Percentiles rank a stretch among this genome's conserved stretches.
These are phyloP conservation scores for Alloplasta piceator DNA, from an alignment of 2,888 invertebrate genomes.

Conservation along the genomic window DNA sequence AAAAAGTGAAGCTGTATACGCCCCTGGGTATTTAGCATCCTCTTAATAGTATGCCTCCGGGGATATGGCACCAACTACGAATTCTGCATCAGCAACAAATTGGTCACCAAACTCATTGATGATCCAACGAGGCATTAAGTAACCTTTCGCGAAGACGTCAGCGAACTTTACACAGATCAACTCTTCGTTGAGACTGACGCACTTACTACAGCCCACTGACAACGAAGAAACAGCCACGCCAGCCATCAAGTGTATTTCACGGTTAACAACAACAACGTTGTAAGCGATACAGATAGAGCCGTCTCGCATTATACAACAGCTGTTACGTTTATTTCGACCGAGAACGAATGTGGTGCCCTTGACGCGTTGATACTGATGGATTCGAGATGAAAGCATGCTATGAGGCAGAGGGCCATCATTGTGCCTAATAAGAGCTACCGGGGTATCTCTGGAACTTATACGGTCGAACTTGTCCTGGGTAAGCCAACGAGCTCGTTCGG, in stretches of 20 bases:
- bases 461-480: conserved; percentile 18
- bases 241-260: neutral
- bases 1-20: too few species aligned
- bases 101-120: too few species aligned
- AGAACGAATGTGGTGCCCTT: too few species aligned
- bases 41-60: too few species aligned
- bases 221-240: conserved; percentile 6
- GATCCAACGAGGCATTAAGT: conserved; percentile 25
- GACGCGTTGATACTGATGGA: too few species aligned
- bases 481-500: conserved; percentile 16
- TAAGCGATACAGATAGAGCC: conserved; percentile 4
- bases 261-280: conserved; percentile 16
- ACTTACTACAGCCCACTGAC: neutral
- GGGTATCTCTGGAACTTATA: conserved; percentile 1
- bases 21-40: too few species aligned
- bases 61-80: conserved; percentile 5
- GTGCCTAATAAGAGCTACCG: conserved; percentile 7
- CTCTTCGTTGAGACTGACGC: neutral
- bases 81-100: too few species aligned
- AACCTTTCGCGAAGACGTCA: conserved; percentile 18
- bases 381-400: conserved; percentile 29
- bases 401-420: conserved; percentile 8
- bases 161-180: conserved; percentile 5
- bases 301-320: too few species aligned
- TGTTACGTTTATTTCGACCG: too few species aligned